A percentile compares a stretch with the other conserved stretches of the same genome.
Conservation (phyloP, 2,888 invertebrate species). For the Stenoptilia bipunctidactyla region DNA sequence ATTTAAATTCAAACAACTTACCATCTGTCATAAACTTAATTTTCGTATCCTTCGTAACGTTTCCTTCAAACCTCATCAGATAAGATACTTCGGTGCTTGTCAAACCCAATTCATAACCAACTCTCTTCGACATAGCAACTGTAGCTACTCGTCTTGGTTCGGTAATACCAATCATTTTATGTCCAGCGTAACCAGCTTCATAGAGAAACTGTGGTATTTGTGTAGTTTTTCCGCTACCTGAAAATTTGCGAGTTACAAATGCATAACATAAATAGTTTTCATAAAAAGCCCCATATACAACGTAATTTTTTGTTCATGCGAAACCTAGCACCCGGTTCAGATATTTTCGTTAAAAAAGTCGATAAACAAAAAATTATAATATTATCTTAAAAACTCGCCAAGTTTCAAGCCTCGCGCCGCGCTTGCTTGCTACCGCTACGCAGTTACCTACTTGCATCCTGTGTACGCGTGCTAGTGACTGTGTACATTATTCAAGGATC, state of each 20-base stretch:
- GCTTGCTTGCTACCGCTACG: too few species aligned
- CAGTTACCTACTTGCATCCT: too few species aligned
- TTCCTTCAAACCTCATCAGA: slow-evolving; percentile 96
- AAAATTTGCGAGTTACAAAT: slow-evolving; percentile 10
- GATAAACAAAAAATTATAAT: too few species aligned
- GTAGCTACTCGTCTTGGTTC: slow-evolving; percentile 99
- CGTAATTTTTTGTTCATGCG: too few species aligned
- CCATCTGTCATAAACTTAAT: slow-evolving; percentile 99
- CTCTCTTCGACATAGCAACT: slow-evolving; percentile 94
- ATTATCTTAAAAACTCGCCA: too few species aligned
- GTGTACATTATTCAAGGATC: too few species aligned
- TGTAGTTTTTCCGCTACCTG: slow-evolving; percentile 94
- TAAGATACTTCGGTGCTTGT: slow-evolving; percentile 83
- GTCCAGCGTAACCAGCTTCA: slow-evolving; percentile 92
- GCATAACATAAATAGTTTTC: too few species aligned
- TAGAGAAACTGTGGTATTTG: slow-evolving; percentile 98
- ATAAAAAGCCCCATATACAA: too few species aligned
- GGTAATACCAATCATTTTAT: slow-evolving; percentile 91
- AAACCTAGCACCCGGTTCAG: too few species aligned
- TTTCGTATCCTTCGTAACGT: slow-evolving; percentile 86
- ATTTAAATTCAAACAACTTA: slow-evolving; percentile 27
- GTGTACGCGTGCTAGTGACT: too few species aligned
- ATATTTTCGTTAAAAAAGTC: too few species aligned
- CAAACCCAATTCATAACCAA: slow-evolving; percentile 90
- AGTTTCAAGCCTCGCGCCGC: too few species aligned